Evolutionary conservation across 2,113 vertebrate species (phyloP).

Genomic region (Onychostoma macrolepis): DNA sequence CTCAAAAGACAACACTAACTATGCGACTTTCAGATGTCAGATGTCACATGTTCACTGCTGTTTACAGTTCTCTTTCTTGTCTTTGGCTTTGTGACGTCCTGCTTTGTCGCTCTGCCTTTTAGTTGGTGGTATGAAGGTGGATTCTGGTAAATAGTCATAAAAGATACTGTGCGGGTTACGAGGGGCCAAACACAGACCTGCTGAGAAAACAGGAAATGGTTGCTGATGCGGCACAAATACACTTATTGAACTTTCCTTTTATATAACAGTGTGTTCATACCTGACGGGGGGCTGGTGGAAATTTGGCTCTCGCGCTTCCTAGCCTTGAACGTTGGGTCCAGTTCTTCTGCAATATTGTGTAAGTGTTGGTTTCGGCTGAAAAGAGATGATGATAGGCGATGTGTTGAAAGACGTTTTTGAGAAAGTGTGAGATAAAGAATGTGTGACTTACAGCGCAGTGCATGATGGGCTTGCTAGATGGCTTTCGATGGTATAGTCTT

Average conservation of each 20-base stretch:
- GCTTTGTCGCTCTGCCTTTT: constrained; percentile 75
- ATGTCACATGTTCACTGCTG: constrained; percentile 68
- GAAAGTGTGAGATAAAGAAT: constrained; percentile 4
- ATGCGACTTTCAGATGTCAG: no score
- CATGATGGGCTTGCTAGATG: constrained; percentile 62
- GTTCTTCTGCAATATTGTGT: constrained; percentile 76
- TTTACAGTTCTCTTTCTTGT: constrained; percentile 81
- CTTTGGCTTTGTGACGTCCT: constrained; percentile 74
- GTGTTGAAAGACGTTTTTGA: not conserved
- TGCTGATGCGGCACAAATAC: not conserved
- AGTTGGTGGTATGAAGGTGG: constrained; percentile 76
- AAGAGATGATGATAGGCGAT: not conserved
- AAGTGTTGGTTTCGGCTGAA: constrained; percentile 65
- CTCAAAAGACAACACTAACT: not conserved
- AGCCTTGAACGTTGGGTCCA: constrained; percentile 78
- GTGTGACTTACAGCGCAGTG: constrained; percentile 41
- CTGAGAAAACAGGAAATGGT: not conserved
- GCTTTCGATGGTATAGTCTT: constrained; percentile 65
- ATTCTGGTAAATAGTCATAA: constrained; percentile 72
- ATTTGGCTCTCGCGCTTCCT: constrained; percentile 58
- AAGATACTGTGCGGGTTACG: constrained; percentile 63
- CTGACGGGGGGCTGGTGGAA: not conserved
- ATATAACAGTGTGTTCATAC: constrained; percentile 2
- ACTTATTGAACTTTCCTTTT: not conserved
- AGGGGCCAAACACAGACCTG: constrained; percentile 61